phyloP scores from a whole-genome alignment of 2,888 invertebrate genomes.

The Lepidochrysops patricia region DNA sequence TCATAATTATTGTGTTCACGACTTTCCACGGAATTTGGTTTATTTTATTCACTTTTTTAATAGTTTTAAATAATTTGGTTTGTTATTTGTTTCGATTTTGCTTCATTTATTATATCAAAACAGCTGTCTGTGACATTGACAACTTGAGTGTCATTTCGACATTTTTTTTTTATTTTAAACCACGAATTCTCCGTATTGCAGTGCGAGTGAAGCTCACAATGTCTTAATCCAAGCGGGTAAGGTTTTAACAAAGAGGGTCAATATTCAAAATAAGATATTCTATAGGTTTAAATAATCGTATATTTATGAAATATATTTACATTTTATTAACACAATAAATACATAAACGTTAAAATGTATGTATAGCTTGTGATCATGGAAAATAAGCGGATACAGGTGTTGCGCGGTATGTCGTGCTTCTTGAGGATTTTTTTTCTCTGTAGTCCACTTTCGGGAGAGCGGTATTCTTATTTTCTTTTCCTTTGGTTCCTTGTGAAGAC shows the following conservation, averaged over 20 bases:
- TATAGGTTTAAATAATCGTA: background rate
- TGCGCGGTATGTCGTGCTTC: conserved; percentile 45
- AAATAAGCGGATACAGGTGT: conserved; percentile 69
- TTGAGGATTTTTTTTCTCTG: conserved; percentile 56
- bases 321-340: background rate
- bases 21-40: background rate
- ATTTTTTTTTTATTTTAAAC: background rate
- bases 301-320: conserved; percentile 8
- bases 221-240: too few species aligned
- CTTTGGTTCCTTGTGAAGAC: conserved; percentile 32
- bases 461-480: conserved; percentile 55
- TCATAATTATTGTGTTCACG: background rate
- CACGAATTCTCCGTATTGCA: too few species aligned
- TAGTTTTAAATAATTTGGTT: background rate
- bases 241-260: too few species aligned
- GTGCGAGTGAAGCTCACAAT: too few species aligned
- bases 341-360: background rate
- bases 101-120: background rate
- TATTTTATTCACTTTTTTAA: background rate
- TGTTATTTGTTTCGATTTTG: background rate
- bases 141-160: too few species aligned
- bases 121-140: background rate
- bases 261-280: background rate
- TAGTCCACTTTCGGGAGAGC: conserved; percentile 60
- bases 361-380: conserved; percentile 31